Conservation (phyloP, 2,888 invertebrate genomes). For the Polyommatus iphigenia region DNA sequence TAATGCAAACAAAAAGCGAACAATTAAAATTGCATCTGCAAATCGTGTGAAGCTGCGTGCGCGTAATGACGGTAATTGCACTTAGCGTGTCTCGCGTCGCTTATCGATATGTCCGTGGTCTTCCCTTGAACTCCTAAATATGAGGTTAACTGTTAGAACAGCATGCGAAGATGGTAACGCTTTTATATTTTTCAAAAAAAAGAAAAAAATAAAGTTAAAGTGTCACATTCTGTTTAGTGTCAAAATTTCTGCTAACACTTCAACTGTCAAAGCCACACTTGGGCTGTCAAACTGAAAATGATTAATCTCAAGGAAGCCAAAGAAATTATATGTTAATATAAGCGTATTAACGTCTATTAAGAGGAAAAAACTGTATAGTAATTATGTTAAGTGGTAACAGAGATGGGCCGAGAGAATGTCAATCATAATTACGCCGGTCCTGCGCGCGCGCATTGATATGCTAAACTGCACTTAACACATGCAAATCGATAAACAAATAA, state of each 20-base stretch:
- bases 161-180: background rate
- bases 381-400: constrained; percentile 35
- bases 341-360: constrained; percentile 18
- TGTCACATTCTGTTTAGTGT: background rate
- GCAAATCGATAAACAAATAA: constrained; percentile 77
- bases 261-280: background rate
- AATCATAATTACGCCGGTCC: constrained; percentile 41
- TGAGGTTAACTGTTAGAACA: background rate
- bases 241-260: constrained; percentile 3
- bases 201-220: background rate
- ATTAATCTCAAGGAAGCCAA: background rate
- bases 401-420: constrained; percentile 38
- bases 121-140: constrained; percentile 22
- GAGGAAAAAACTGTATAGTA: constrained; percentile 28
- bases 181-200: background rate
- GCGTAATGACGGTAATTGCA: constrained; percentile 4
- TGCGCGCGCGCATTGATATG: constrained; percentile 63
- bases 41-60: constrained; percentile 30
- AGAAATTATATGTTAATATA: constrained; percentile 13
- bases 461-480: constrained; percentile 70
- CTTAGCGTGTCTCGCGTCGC: constrained; percentile 16
- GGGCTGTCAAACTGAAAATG: background rate
- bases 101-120: constrained; percentile 15
- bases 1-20: constrained; percentile 15
- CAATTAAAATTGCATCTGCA: constrained; percentile 22